Percentiles rank a stretch among this genome's conserved stretches.
These are phyloP conservation scores for Amphiura filiformis DNA, from an alignment of 35 echinoderm and acorn worm species.

Conservation along the genomic window DNA sequence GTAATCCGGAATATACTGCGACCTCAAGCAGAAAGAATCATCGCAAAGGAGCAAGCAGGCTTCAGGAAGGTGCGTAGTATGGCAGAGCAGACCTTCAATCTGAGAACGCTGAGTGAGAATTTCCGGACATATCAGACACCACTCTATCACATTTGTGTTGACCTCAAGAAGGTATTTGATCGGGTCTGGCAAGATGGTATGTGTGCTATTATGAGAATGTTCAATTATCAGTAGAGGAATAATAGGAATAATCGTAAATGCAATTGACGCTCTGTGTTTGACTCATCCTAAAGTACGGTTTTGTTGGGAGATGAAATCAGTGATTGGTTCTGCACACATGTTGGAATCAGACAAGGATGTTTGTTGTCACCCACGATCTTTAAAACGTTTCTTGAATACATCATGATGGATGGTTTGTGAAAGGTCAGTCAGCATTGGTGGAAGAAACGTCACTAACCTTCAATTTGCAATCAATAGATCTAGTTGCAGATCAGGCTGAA, in stretches of 20 bases:
- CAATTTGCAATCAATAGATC: not conserved
- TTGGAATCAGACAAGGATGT: not conserved
- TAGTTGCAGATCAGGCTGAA: not conserved
- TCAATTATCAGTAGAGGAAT: not conserved
- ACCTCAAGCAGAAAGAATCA: too few relatives aligned
- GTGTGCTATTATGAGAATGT: not conserved
- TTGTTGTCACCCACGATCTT: not conserved
- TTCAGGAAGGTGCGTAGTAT: too few relatives aligned
- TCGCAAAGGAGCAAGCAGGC: too few relatives aligned
- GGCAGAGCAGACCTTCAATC: too few relatives aligned
- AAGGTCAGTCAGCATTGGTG: not conserved
- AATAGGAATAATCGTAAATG: not conserved
- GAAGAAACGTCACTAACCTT: not conserved
- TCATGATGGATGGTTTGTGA: not conserved
- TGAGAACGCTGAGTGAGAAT: too few relatives aligned
- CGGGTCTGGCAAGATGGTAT: not conserved
- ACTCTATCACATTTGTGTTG: too few relatives aligned
- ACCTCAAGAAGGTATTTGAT: not conserved
- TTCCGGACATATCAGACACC: too few relatives aligned
- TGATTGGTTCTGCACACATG: not conserved
- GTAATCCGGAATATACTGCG: too few relatives aligned
- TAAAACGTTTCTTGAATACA: not conserved
- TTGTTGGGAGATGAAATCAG: not conserved
- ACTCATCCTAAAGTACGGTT: not conserved
- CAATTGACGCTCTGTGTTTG: not conserved